Evolutionary conservation across 2,797 vertebrate genomes (phyloP), one percentile per base, ranked within the genome.

Genomic region (Nannoperca australis): DNA sequence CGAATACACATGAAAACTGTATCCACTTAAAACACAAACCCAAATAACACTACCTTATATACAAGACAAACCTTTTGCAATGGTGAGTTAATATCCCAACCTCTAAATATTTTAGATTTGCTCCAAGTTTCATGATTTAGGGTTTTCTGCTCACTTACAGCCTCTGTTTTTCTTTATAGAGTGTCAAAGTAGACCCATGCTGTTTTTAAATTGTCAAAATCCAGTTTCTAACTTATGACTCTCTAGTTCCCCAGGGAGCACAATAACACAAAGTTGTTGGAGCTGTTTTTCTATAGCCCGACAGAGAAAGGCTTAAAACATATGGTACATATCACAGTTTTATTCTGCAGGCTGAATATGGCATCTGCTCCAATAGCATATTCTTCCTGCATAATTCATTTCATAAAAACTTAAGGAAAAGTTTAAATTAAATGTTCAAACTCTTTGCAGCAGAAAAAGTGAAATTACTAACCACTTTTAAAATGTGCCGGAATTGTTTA

Each of bases 311-410:
- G 15, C 38, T 49, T 59, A 7, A 47, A 64, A 79, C 53, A 2
- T 51, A 7, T 14, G 4, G 22, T 49, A 55, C 32, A 38, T 53
- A 11, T 50, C 54, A 55, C 44, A 51, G 49, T 42, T 56, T 22
- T 47, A 65, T 76, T 65, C 73, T 72, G 44, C 69, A 68, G 10
- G 20, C 13, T 61, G 69, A 61, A 70, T 64, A 40, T 4, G 5
- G 18, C 15, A 32, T 73, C 38, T 30, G 63, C 58, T 49, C 24
- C 44, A 34, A 73, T 32, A 32, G 20, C 18, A 36, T 64, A 56
- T 62, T 60, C 56, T 36, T 13, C 32, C 38, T 70, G 36, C 38
- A 40, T 74, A 54, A 67, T 70, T n/a, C 12, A 74, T 71, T 42
- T 9, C 36, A 38, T 1, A 38, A 38, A 34, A 68, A 47, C 14